Evolutionary conservation across 2,113 vertebrate species (phyloP), one percentile per base, ranked within the genome.

Genomic region (Pteropus alecto): DNA sequence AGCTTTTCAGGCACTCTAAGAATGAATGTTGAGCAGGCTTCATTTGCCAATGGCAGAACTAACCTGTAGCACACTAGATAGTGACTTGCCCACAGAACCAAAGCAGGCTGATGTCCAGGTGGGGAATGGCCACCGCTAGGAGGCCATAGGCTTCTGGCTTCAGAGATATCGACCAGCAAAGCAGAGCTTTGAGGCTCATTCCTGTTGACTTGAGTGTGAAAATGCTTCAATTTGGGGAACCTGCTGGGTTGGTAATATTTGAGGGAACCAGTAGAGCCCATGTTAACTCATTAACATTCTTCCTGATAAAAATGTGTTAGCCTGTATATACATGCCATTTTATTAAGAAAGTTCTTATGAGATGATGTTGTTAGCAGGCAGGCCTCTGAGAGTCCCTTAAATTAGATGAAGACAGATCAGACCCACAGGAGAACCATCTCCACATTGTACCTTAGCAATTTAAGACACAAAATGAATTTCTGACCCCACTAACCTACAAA

Each of bases 81-180:
- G 70, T 21, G 60, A 38, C 92, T 71, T 13, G 10, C 26, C 30
- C 76, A 22, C 48, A 70, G 35, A 79, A 56, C 22, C 65, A 16
- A 2, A 33, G 41, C 48, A 73, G n/a, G 35, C 65, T 48, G 43
- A 10, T 43, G 24, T 38, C 16, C 70, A 19, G 60, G 11, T 51
- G 30, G 41, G 13, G 7, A 8, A 0, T 13, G 7, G n/a, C 33
- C 2, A 3, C 46, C 5, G 14, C 21, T 15, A 21, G 28, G 22
- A 54, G 12, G 15, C n/a, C 21, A 3, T 7, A 43, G 46, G 65
- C 48, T 94, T 92, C 85, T 56, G 65, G 3, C 33, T 54, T 56
- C 76, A 60, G 58, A 65, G 24, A 6, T 21, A 0, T 68, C 86
- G 1, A 5, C 24, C 2, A 7, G 48, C 61, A 70, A 24, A 68